Evolutionary conservation across 2,888 invertebrate genomes (phyloP), one percentile per base, ranked within the genome.

Genomic region (Parnassius apollo): DNA sequence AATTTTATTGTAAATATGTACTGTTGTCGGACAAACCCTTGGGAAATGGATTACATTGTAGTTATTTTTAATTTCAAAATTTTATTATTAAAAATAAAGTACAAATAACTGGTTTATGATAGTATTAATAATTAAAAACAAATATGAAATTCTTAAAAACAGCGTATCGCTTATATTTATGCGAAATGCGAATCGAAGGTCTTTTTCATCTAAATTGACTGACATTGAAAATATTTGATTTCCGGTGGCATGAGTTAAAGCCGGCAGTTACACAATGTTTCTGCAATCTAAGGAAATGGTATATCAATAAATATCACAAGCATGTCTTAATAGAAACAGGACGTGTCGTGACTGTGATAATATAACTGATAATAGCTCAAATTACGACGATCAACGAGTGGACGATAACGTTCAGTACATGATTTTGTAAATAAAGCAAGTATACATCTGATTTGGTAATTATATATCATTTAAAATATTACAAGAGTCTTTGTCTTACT

Each of bases 181-280:
- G 25, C 18, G 42, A 49, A 60, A 52, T 25, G 25, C 18, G 42
- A 49, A 60, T 59, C 57, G 64, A 64, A 59, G 64, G 64, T 60
- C 52, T 51, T 53, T 57, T 53, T 53, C 59, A 52, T 55, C 45
- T 59, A 46, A 59, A 59, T 52, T 35, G 42, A 50, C 48, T 64
- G 64, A 52, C 64, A 64, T 64, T 64, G 64, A 64, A 60, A 64
- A 64, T 59, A 52, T 64, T 64, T 59, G 56, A 64, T 60, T 64
- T 64, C 64, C 64, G 64, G 46, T 46, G 50, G 45, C 59, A 52
- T 52, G 45, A 13, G 42, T 48, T 59, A 18, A 42, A 63, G 46
- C 59, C 59, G 64, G 59, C 56, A 48, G 56, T 59, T 56, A 57
- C 48, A 63, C 49, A 56, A 64, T 57, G 52, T 59, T 59, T 62